Conservation (phyloP, 1,140 invertebrate species). For the Cydia amplana region DNA sequence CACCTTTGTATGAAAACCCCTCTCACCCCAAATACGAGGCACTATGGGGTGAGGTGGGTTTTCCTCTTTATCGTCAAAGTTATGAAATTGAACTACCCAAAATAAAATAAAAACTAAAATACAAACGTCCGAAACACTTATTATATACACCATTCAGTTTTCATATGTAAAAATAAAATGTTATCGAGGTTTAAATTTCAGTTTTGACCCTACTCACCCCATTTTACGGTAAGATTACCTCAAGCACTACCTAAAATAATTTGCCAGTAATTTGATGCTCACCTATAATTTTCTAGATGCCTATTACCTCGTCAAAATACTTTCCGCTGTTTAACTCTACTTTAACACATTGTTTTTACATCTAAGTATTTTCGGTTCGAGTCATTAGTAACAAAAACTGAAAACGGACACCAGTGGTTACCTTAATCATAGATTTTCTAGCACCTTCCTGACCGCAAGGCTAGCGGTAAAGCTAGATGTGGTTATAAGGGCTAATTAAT, state of each 20-base stretch:
- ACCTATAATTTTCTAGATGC: background rate
- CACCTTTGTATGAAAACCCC: too few species aligned
- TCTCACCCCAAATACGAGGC: too few species aligned
- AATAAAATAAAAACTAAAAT: too few species aligned
- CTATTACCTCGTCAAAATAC: background rate
- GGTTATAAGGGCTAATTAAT: background rate
- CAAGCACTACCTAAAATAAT: background rate
- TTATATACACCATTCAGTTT: too few species aligned
- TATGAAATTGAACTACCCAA: too few species aligned
- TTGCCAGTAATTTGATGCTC: background rate
- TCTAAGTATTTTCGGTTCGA: background rate
- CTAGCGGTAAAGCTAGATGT: background rate
- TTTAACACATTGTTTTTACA: background rate
- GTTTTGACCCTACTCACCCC: too few species aligned
- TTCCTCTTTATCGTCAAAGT: too few species aligned
- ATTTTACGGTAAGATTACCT: too few species aligned
- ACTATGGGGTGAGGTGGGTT: too few species aligned
- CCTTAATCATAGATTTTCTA: constrained; percentile 9
- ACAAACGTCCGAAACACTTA: too few species aligned
- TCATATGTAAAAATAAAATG: too few species aligned
- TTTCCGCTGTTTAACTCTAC: background rate
- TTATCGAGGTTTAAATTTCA: too few species aligned
- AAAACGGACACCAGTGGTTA: constrained; percentile 7
- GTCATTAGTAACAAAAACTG: constrained; percentile 8
- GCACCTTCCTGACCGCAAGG: constrained; percentile 18